phyloP scores from a whole-genome alignment of 2,113 vertebrate genomes.

The Ranitomeya variabilis region DNA sequence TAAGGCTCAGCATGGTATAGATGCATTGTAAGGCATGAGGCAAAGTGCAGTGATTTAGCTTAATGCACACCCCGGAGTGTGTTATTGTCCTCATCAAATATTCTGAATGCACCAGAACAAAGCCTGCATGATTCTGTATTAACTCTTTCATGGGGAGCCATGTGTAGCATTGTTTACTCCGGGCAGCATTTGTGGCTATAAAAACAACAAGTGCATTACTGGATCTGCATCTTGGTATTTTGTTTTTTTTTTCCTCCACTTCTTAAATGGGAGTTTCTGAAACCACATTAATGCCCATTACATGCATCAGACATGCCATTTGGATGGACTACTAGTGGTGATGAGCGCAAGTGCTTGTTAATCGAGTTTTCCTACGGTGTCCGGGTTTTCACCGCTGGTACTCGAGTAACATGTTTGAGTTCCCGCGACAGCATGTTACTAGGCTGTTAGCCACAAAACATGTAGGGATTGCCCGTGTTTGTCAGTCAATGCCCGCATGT shows the following conservation, averaged over 20 bases:
- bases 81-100: constrained; percentile 57
- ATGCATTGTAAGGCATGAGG: constrained; percentile 55
- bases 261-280: not conserved
- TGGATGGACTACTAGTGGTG: not conserved
- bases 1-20: constrained; percentile 53
- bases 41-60: constrained; percentile 56
- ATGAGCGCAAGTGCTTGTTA: no score
- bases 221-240: not conserved
- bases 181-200: not conserved
- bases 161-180: constrained; percentile 11
- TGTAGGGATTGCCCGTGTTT: no score
- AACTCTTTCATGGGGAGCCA: constrained; percentile 39
- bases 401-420: no score
- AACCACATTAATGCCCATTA: not conserved
- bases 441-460: no score
- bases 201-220: not conserved
- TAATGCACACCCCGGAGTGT: constrained; percentile 56
- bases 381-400: no score
- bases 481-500: no score
- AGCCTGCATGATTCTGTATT: constrained; percentile 36
- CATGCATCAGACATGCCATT: not conserved
- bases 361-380: no score
- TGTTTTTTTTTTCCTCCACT: not conserved
- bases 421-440: no score
- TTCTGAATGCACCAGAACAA: constrained; percentile 55